Evolutionary conservation across 2,888 invertebrate species (phyloP), one percentile per base, ranked within the genome.

Genomic region (Drosophila helvetica): DNA sequence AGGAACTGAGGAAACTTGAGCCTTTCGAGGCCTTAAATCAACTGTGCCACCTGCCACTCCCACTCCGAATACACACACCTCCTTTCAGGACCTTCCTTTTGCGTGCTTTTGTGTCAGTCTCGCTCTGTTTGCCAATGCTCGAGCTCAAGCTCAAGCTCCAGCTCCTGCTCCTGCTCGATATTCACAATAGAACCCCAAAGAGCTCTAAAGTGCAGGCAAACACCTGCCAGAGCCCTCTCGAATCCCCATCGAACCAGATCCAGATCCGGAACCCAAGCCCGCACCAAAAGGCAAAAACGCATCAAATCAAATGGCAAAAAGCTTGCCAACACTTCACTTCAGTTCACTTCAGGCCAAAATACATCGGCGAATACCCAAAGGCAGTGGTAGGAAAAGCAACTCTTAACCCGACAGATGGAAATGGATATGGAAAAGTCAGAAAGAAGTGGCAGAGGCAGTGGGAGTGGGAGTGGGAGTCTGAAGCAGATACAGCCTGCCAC

Each of bases 201-300:
- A 81, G 86, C 86, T 78, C 79, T 84, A 79, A 84, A 84, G 83
- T 69, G 86, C 73, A 72, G 71, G 72, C 68, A 53, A 79, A 72
- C 79, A 72, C 64, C 75, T 79, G 76, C 57, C 27, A 18, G 12
- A 25, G 25, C 65, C 18, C 19, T 58, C 47, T 1, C 52, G 47
- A n/a, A 55, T 6, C 57, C 43, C 30, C 12, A 10, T 42, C 15
- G 18, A 12, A 18, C 10, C n/a, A 19, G 17, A 25, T 17, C 45
- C 25, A 53, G 42, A 18, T 43, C 7, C 27, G 2, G 1, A 2
- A 8, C 8, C 27, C 1, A 27, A 8, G 8, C 7, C 27, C 27
- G 47, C 33, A 48, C 47, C 42, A 22, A 47, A 27, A 38, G 60
- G 47, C 62, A 59, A 62, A 48, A 57, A 61, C 54, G 67, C 77